These are phyloP conservation scores for Tortricodes alternella DNA, from an alignment of 2,888 invertebrate genomes.

Conservation along the genomic window DNA sequence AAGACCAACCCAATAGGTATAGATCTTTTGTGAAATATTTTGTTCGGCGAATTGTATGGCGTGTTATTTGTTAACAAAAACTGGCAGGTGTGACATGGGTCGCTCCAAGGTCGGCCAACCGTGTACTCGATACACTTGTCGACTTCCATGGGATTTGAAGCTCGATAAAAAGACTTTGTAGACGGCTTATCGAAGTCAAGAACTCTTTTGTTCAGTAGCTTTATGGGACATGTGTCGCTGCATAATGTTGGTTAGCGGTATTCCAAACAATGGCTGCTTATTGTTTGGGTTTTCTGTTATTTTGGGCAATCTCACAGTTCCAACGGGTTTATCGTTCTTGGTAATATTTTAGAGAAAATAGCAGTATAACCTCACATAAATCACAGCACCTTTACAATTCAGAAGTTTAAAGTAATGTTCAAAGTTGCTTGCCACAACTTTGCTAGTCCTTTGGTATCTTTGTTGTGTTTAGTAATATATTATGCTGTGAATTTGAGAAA, in stretches of 20 bases:
- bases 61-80: slow-evolving; percentile 50
- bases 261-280: slow-evolving; percentile 3
- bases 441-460: slow-evolving; percentile 11
- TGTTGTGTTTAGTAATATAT: neutral
- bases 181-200: too few relatives aligned
- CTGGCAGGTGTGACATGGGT: slow-evolving; percentile 50
- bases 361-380: slow-evolving; percentile 8
- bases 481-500: slow-evolving; percentile 12
- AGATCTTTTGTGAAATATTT: slow-evolving; percentile 20
- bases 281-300: slow-evolving; percentile 10
- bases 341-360: neutral
- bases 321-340: neutral
- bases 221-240: neutral
- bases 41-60: slow-evolving; percentile 35
- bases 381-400: slow-evolving; percentile 18
- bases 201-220: neutral
- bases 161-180: too few relatives aligned
- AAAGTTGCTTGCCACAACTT: slow-evolving; percentile 15
- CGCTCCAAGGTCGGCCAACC: slow-evolving; percentile 11
- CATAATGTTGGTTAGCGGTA: slow-evolving; percentile 3
- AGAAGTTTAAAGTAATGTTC: slow-evolving; percentile 12
- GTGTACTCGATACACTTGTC: slow-evolving; percentile 36
- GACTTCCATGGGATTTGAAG: neutral
- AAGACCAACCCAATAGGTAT: slow-evolving; percentile 14
- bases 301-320: slow-evolving; percentile 5